Evolutionary conservation across 2,888 invertebrate genomes (phyloP), one percentile per base, ranked within the genome.

Genomic region (Cataglyphis cursor): DNA sequence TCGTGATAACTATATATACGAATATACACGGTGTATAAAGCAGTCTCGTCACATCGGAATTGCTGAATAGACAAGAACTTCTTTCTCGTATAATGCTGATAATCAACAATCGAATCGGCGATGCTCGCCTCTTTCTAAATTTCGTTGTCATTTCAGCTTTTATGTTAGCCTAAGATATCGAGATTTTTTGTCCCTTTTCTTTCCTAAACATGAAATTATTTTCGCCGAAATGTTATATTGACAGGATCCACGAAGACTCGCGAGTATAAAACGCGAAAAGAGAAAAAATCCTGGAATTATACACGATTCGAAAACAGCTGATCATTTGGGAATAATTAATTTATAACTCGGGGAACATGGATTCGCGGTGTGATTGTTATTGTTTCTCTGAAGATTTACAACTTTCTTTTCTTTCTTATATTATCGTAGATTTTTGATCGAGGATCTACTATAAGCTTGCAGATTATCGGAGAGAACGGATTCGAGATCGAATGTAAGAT

Each of bases 1-100:
- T 5, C n/a, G 70, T 44, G 54, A 41, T 72, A 72, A 72, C 72
- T 80, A 61, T 80, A 70, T 35, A 28, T 1, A 28, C 28, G 28
- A 28, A 28, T 28, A 28, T 28, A 28, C 1, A 80, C 57, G 21
- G 12, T 41, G 73, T n/a, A 44, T 44, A n/a, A 31, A 44, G 41
- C 61, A 15, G 10, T 31, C 57, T 68, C 38, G 54, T 75, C 38
- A 8, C 38, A 65, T 44, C 8, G 66, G 24, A 51, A 65, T 54
- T 28, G 18, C 38, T 24, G 28, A 3, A n/a, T n/a, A 51, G 51
- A 51, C n/a, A 8, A 51, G 51, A 51, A 21, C 48, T 18, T 73
- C 51, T 57, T 38, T 10, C 18, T 57, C 6, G 54, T 10, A 24
- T 59, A 15, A 21, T n/a, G 1, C 48, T 54, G 35, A 72, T 35